A percentile compares a stretch with the other conserved stretches of the same genome.
phyloP scores from a whole-genome alignment of 2,113 vertebrate species.

The Hassar affinis region DNA sequence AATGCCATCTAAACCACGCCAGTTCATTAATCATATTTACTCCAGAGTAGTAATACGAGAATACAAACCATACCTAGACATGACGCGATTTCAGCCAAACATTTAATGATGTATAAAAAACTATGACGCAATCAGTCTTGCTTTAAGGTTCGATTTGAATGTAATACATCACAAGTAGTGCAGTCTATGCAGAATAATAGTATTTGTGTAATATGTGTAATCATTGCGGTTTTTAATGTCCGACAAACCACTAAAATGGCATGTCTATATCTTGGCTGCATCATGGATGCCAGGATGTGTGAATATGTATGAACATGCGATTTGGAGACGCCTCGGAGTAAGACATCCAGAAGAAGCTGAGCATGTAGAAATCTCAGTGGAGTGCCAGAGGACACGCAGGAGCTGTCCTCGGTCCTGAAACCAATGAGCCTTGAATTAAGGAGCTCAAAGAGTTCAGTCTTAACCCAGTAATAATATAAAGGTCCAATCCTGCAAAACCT shows the following conservation, averaged over 20 bases:
- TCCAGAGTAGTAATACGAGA: too few species aligned
- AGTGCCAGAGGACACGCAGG: neutral
- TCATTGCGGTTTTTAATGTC: neutral
- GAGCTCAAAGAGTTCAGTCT: neutral
- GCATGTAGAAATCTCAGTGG: neutral
- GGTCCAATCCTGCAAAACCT: too few species aligned
- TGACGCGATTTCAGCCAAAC: neutral
- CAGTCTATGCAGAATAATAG: neutral
- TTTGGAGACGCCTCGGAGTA: neutral
- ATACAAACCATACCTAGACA: neutral
- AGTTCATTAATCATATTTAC: neutral
- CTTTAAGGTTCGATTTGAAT: too few species aligned
- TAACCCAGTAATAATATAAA: too few species aligned
- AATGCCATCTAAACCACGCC: neutral
- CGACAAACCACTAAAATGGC: neutral
- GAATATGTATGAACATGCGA: neutral
- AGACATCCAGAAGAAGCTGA: neutral
- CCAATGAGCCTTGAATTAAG: neutral
- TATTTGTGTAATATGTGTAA: neutral
- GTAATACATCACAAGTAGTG: neutral
- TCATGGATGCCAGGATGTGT: neutral
- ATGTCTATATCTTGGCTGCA: neutral
- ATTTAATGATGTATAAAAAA: neutral
- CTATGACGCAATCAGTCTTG: neutral
- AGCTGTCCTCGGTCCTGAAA: constrained; percentile 16